Evolutionary conservation across 2,888 invertebrate genomes (phyloP).

Genomic region (Diarsia mendica): DNA sequence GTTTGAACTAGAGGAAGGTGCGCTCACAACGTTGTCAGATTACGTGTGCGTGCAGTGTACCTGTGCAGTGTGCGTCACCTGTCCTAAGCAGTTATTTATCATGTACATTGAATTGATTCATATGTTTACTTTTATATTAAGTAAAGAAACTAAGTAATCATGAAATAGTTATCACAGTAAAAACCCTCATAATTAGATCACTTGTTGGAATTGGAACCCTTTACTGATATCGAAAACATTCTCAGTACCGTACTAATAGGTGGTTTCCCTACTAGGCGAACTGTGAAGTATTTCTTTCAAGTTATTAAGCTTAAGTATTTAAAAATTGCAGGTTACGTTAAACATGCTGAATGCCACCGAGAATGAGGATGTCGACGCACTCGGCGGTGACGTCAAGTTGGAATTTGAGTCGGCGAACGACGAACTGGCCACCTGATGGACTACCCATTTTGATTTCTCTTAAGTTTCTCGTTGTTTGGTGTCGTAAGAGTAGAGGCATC

Average conservation of each 20-base stretch:
- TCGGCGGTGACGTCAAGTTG: conserved; percentile 94
- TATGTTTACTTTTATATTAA: too few species aligned
- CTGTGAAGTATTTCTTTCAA: neutral
- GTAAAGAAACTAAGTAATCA: neutral
- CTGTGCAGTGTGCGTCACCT: too few species aligned
- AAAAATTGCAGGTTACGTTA: conserved; percentile 93
- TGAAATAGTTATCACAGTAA: neutral
- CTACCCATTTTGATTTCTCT: conserved; percentile 71
- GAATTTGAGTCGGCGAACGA: conserved; percentile 94
- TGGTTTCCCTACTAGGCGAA: too few species aligned
- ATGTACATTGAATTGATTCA: neutral
- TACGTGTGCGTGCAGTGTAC: too few species aligned
- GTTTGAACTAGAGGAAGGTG: neutral
- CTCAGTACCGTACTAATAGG: too few species aligned
- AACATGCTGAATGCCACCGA: conserved; percentile 98
- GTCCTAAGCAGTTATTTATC: neutral
- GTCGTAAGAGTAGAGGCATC: conserved; percentile 44
- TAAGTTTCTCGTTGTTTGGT: conserved; percentile 60
- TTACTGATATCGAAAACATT: neutral
- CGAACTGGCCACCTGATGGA: conserved; percentile 92
- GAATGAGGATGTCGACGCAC: conserved; percentile 96
- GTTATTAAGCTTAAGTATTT: neutral
- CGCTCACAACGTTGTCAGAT: neutral
- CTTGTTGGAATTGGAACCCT: neutral
- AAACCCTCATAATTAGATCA: neutral